These are phyloP conservation scores for Pedetes capensis DNA, from an alignment of 2,113 vertebrate species.

Conservation along the genomic window DNA sequence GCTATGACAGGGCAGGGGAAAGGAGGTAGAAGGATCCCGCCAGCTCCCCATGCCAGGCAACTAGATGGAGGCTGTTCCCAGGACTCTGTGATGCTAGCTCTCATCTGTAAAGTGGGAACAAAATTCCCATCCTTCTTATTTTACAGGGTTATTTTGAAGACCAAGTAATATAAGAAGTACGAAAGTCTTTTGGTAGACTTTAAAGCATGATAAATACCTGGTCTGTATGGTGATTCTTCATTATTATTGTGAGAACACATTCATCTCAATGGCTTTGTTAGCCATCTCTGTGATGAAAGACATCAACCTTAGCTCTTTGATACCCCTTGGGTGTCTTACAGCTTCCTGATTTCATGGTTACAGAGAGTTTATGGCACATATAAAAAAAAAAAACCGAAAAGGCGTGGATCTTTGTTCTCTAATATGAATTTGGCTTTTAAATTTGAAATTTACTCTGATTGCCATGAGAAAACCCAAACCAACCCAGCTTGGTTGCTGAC, in stretches of 20 bases:
- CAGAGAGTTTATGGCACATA: background rate
- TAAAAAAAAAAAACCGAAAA: slow-evolving; percentile 43
- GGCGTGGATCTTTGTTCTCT: slow-evolving; percentile 52
- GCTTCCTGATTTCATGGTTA: slow-evolving; percentile 33
- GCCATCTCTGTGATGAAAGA: background rate
- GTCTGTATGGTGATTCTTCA: background rate
- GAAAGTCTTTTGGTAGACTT: background rate
- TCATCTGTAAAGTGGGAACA: background rate
- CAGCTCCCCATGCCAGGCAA: background rate
- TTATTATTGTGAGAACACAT: background rate
- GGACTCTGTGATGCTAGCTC: background rate
- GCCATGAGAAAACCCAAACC: slow-evolving; percentile 61
- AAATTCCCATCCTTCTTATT: background rate
- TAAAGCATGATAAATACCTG: background rate
- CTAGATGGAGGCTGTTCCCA: background rate
- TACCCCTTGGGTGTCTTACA: background rate
- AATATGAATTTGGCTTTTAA: slow-evolving; percentile 53
- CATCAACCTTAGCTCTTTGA: background rate
- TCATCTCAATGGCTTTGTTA: background rate
- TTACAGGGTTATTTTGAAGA: background rate
- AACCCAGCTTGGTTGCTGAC: slow-evolving; percentile 31
- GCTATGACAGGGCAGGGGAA: background rate
- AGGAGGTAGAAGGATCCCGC: background rate
- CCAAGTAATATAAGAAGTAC: background rate
- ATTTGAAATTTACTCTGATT: slow-evolving; percentile 18